phyloP scores from a whole-genome alignment of 2,888 invertebrate genomes.

The Drosophila stalkeri region DNA sequence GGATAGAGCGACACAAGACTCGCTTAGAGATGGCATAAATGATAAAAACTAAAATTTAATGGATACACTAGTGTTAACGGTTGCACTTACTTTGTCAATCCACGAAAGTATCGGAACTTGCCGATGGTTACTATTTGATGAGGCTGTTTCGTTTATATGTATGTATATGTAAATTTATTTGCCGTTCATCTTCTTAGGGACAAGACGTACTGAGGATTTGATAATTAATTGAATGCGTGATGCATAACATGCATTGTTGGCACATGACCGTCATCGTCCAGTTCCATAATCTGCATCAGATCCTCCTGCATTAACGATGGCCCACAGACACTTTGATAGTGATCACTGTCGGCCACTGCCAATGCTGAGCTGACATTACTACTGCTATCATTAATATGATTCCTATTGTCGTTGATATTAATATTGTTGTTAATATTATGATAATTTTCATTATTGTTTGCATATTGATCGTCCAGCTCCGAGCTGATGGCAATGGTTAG shows the following conservation, averaged over 20 bases:
- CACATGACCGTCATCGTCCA: slow-evolving; percentile 7
- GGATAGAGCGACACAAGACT: background rate
- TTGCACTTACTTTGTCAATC: slow-evolving; percentile 11
- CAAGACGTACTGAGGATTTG: background rate
- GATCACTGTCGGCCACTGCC: background rate
- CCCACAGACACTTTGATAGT: slow-evolving; percentile 24
- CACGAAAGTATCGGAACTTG: background rate
- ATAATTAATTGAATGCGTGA: background rate
- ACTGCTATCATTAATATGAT: background rate
- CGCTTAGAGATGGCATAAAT: background rate
- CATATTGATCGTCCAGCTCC: background rate
- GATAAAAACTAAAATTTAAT: background rate
- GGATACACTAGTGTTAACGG: background rate
- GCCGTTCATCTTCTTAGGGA: background rate
- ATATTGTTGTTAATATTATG: background rate
- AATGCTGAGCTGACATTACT: background rate
- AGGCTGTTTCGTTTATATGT: background rate
- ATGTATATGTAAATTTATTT: background rate
- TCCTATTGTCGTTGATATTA: background rate
- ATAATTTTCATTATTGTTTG: background rate
- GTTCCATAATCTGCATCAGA: slow-evolving; percentile 31
- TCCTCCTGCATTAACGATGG: slow-evolving; percentile 43
- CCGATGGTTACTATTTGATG: background rate
- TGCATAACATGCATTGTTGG: background rate
- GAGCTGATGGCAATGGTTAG: slow-evolving; percentile 13